Percentiles rank a stretch among this genome's conserved stretches.
These are phyloP conservation scores for Tethya wilhelma DNA, from an alignment of 37 sponge, comb jelly and placozoan genomes.

Conservation along the genomic window DNA sequence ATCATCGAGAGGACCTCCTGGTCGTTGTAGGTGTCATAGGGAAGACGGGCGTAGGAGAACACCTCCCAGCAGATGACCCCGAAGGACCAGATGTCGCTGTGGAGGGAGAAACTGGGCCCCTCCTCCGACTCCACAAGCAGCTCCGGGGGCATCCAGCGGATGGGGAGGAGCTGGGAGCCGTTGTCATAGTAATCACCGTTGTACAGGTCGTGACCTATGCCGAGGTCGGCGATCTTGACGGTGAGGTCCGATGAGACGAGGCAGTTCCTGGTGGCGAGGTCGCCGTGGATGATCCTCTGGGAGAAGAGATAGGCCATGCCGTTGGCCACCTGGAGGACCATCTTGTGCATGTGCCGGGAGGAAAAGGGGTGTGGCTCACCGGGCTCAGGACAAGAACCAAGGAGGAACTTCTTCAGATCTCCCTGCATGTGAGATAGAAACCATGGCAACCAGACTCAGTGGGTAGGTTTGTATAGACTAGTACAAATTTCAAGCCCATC, in stretches of 20 bases:
- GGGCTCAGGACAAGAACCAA: slow-evolving; percentile 37
- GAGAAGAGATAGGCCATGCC: slow-evolving; percentile 85
- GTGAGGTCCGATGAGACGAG: slow-evolving; percentile 65
- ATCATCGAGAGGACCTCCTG: slow-evolving; percentile 72
- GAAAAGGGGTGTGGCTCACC: slow-evolving; percentile 34
- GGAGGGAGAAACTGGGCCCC: slow-evolving; percentile 77
- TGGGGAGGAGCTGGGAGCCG: slow-evolving; percentile 79
- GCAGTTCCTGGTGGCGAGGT: slow-evolving; percentile 89
- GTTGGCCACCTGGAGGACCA: slow-evolving; percentile 76
- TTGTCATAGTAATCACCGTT: slow-evolving; percentile 84
- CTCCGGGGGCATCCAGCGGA: slow-evolving; percentile 96
- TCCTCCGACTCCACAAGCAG: slow-evolving; percentile 35
- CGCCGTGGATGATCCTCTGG: slow-evolving; percentile 83
- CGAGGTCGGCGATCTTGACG: slow-evolving; percentile 87
- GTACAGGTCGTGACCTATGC: slow-evolving; percentile 88
- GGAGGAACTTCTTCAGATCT: slow-evolving; percentile 78
- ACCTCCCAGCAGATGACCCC: slow-evolving; percentile 95
- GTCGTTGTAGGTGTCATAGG: slow-evolving; percentile 69
- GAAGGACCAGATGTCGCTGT: slow-evolving; percentile 90
- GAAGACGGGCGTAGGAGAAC: slow-evolving; percentile 65
- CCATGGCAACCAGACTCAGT: not conserved
- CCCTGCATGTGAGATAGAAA: slow-evolving; percentile 51
- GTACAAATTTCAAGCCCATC: not conserved
- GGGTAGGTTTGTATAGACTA: not conserved
- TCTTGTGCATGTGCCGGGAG: slow-evolving; percentile 36